Base-by-base conservation (phyloP, 1,140 invertebrate genomes). In the Pachypeltis micranthus region DNA sequence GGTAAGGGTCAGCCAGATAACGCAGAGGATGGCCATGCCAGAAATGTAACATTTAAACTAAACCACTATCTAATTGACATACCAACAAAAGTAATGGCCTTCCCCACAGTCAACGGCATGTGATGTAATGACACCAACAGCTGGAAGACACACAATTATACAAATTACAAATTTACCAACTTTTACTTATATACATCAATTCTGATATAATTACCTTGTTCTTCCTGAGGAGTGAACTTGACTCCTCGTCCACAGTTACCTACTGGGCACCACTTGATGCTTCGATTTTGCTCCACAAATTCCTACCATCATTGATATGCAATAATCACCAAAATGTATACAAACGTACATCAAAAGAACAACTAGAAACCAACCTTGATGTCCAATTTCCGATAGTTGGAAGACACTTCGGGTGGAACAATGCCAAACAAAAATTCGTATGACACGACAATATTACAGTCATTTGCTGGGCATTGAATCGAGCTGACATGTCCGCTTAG, bases 61-160 rank as follows among this genome's bases (percentile, higher is more conserved):
- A n/a, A n/a, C n/a, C n/a, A n/a, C n/a, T n/a, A n/a, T n/a, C n/a
- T n/a, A n/a, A n/a, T n/a, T n/a, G n/a, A n/a, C n/a, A n/a, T 77
- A 84, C 85, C 85, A 87, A 69, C 85, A 87, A 72, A 87, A 87
- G 71, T 83, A 84, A 72, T 87, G 85, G 23, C 83, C 83, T 71
- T 80, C 83, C 14, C 84, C 84, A 73, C 85, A 87, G 71, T 87
- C 84, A n/a, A 87, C 85, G 25, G 84, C 81, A 66, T 83, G 80
- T 2, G 84, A 85, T 12, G 80, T 81, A 23, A 19, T 31, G 14
- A 14, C 27, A 31, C 27, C 4, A 21, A 4, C 23, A 10, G 12
- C 47, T 51, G 47, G 12, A 7, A 16, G 7, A 39, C 31, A n/a
- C n/a, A n/a, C n/a, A n/a, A n/a, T n/a, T n/a, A n/a, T n/a, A n/a